phyloP scores from a whole-genome alignment of 2,888 invertebrate species.

The Andrena haemorrhoa region DNA sequence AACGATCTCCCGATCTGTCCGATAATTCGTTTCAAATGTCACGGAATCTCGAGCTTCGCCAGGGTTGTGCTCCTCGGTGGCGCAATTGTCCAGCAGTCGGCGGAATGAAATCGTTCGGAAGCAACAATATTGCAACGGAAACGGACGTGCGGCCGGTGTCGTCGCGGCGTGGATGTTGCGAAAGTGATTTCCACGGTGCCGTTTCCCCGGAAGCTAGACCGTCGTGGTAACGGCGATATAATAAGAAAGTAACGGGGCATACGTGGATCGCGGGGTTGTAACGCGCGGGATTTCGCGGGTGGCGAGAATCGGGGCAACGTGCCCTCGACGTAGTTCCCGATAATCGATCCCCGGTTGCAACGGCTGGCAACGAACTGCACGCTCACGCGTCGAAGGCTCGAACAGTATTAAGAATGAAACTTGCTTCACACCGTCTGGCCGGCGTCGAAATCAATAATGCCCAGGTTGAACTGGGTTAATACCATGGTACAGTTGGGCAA shows the following conservation, averaged over 20 bases:
- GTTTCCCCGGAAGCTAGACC: slow-evolving; percentile 24
- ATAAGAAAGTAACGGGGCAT: slow-evolving; percentile 37
- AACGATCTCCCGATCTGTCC: slow-evolving; percentile 36
- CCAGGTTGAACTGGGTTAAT: slow-evolving; percentile 69
- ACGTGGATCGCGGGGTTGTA: slow-evolving; percentile 17
- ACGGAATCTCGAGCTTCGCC: slow-evolving; percentile 49
- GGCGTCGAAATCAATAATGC: slow-evolving; percentile 69
- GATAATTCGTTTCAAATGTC: slow-evolving; percentile 46
- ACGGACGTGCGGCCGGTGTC: slow-evolving; percentile 15
- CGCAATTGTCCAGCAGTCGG: slow-evolving; percentile 33
- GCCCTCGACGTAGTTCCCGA: slow-evolving; percentile 51
- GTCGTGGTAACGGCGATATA: slow-evolving; percentile 40
- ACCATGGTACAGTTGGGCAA: slow-evolving; percentile 63
- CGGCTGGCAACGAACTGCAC: slow-evolving; percentile 53
- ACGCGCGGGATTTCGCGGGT: slow-evolving; percentile 39
- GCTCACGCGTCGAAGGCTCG: slow-evolving; percentile 47
- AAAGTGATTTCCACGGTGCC: slow-evolving; percentile 32
- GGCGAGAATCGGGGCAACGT: slow-evolving; percentile 35
- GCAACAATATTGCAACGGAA: slow-evolving; percentile 7
- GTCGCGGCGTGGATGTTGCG: not conserved
- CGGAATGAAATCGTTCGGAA: slow-evolving; percentile 49
- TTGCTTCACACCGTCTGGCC: slow-evolving; percentile 67
- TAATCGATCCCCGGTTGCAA: slow-evolving; percentile 65
- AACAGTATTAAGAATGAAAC: slow-evolving; percentile 73
- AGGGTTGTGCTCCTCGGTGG: slow-evolving; percentile 25